Evolutionary conservation across 2,797 vertebrate species (phyloP).

Genomic region (Protosalanx chinensis): DNA sequence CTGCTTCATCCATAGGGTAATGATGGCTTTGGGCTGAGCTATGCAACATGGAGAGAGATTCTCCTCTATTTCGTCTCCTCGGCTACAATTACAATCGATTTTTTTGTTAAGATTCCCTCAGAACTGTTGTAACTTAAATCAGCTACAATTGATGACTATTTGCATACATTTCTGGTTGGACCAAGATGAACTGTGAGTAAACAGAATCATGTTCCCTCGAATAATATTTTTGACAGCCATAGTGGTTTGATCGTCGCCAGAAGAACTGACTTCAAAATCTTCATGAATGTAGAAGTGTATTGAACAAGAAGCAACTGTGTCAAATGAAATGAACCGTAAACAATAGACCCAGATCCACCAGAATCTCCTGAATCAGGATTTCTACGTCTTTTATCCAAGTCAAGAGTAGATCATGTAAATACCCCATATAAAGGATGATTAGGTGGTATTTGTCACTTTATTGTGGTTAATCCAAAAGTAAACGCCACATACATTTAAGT

Average conservation of each 20-base stretch:
- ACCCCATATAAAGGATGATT: too few relatives aligned
- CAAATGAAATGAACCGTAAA: neutral
- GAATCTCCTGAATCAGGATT: neutral
- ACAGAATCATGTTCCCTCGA: neutral
- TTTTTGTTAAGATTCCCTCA: neutral
- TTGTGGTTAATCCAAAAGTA: neutral
- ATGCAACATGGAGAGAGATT: neutral
- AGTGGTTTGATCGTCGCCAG: neutral
- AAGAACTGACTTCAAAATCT: neutral
- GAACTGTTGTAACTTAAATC: neutral
- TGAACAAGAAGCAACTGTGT: neutral
- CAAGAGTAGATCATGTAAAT: too few relatives aligned
- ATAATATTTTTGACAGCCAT: neutral
- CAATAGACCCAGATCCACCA: neutral
- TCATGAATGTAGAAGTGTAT: neutral
- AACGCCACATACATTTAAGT: neutral
- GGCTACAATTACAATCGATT: neutral
- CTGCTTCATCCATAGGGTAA: slow-evolving; percentile 3
- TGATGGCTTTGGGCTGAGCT: neutral
- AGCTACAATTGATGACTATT: neutral
- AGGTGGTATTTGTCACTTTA: neutral
- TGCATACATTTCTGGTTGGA: neutral
- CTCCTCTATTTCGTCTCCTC: neutral
- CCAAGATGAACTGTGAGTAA: too few relatives aligned
- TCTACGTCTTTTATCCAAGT: neutral